Percentiles rank a stretch among this genome's conserved stretches.
Conservation (phyloP, 2,888 invertebrate genomes). For the Eurois occulta region DNA sequence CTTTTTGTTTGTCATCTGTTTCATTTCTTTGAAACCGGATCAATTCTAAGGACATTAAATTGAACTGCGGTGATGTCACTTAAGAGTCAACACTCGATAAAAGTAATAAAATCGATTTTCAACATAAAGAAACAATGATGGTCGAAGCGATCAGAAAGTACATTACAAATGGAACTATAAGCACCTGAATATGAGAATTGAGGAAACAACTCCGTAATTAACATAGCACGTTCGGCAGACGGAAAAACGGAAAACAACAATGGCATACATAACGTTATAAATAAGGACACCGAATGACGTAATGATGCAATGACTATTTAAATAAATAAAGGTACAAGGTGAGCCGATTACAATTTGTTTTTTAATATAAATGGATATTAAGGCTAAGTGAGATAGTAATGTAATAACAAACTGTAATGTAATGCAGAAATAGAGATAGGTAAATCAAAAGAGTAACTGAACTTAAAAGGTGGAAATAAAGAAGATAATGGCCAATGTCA, state of each 20-base stretch:
- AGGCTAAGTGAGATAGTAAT: conserved; percentile 17
- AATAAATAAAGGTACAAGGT: conserved; percentile 62
- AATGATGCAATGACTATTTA: conserved; percentile 50
- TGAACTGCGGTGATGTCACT: conserved; percentile 36
- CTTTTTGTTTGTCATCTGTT: conserved; percentile 4
- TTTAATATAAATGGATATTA: conserved; percentile 44
- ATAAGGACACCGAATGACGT: conserved; percentile 60
- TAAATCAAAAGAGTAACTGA: neutral
- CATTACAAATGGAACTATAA: neutral
- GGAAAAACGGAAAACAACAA: conserved; percentile 48
- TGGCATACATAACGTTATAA: conserved; percentile 36
- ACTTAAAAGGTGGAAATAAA: neutral
- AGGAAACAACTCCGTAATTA: conserved; percentile 51
- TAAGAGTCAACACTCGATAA: neutral
- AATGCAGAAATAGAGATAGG: neutral
- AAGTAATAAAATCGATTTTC: conserved; percentile 20
- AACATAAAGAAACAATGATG: conserved; percentile 5
- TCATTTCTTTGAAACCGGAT: conserved; percentile 13
- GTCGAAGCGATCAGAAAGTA: neutral
- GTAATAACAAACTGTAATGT: neutral
- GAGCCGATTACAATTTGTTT: conserved; percentile 43
- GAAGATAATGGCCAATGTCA: neutral
- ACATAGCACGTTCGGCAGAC: conserved; percentile 50
- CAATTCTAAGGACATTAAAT: conserved; percentile 2
- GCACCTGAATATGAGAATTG: conserved; percentile 14